phyloP scores from a whole-genome alignment of 2,113 vertebrate genomes.

The Heterochromis multidens region DNA sequence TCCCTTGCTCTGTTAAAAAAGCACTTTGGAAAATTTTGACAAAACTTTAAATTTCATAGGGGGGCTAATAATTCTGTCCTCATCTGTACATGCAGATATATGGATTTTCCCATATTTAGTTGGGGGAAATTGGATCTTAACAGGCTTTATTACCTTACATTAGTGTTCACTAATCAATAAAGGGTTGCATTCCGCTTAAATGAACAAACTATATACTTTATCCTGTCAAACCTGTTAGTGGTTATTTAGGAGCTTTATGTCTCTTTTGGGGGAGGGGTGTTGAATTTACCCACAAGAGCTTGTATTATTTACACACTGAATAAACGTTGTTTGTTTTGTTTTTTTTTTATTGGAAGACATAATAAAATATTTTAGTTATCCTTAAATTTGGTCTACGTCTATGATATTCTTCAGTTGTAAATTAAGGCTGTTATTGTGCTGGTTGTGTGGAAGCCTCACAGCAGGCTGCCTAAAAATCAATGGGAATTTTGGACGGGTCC shows the following conservation, averaged over 20 bases:
- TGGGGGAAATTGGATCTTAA: background rate
- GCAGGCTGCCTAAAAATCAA: constrained; percentile 52
- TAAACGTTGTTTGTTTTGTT: background rate
- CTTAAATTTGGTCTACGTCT: background rate
- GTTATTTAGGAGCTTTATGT: background rate
- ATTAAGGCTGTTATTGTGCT: constrained; percentile 16
- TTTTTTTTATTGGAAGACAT: background rate
- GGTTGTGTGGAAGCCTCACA: constrained; percentile 35
- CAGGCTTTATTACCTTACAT: background rate
- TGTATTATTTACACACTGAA: background rate
- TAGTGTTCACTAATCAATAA: background rate
- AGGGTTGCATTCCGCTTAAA: background rate
- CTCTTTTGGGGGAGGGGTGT: background rate
- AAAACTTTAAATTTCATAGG: no score
- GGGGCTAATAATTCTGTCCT: no score
- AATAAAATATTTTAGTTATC: background rate
- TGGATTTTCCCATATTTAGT: no score
- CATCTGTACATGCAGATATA: no score
- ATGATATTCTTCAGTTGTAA: background rate
- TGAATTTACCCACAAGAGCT: background rate
- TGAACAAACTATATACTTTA: background rate
- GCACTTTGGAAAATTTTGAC: no score
- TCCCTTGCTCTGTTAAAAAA: no score
- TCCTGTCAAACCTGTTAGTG: background rate
- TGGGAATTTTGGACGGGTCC: constrained; percentile 49